phyloP scores from a whole-genome alignment of 2,888 invertebrate genomes.

The Pollenia griseotomentosa region DNA sequence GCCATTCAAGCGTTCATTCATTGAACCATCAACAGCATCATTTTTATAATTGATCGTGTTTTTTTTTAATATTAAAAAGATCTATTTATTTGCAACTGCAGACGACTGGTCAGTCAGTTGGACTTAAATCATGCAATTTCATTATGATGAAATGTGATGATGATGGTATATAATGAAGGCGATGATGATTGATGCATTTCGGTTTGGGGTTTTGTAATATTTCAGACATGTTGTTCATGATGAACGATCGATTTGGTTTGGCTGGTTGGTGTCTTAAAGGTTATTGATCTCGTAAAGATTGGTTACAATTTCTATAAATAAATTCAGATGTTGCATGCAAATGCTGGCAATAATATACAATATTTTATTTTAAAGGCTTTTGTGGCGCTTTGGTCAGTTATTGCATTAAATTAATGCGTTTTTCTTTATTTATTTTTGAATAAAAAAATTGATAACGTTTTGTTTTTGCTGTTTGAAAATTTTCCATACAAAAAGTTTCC shows the following conservation, averaged over 20 bases:
- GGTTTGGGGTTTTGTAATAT: conserved; percentile 52
- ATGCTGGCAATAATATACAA: neutral
- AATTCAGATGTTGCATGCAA: conserved; percentile 34
- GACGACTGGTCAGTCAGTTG: neutral
- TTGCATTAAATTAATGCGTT: conserved; percentile 46
- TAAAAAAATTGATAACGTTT: conserved; percentile 52
- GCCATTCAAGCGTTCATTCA: conserved; percentile 12
- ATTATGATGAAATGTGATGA: conserved; percentile 39
- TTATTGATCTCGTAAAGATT: conserved; percentile 62
- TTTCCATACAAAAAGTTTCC: conserved; percentile 53
- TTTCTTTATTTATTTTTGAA: conserved; percentile 1
- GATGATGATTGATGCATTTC: neutral
- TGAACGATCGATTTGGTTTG: conserved; percentile 12
- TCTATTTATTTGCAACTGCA: neutral
- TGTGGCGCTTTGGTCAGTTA: conserved; percentile 32
- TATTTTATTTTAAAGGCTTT: neutral
- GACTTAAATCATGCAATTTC: conserved; percentile 37
- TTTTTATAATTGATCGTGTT: conserved; percentile 32
- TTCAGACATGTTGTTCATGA: conserved; percentile 19
- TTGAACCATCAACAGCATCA: neutral
- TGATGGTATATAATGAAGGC: neutral
- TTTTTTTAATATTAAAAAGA: neutral
- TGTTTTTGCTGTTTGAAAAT: conserved; percentile 50
- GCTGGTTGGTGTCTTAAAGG: conserved; percentile 27
- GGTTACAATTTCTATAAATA: conserved; percentile 66